Conservation (phyloP, 2,113 vertebrate genomes). For the Leptocoma aspasia region DNA sequence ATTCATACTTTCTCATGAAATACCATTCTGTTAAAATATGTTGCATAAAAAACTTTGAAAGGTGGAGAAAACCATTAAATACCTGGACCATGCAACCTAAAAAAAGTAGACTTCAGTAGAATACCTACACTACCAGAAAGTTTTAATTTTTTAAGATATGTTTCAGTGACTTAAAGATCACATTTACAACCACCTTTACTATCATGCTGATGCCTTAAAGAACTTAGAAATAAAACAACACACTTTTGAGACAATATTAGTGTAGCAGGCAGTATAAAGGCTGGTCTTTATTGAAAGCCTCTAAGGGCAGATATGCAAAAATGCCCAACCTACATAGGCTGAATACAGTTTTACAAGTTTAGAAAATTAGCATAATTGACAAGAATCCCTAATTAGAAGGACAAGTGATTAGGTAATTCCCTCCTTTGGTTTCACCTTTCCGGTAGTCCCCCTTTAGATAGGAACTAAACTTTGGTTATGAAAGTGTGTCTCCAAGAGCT, state of each 20-base stretch:
- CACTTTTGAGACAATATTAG: background rate
- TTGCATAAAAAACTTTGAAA: background rate
- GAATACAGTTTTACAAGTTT: background rate
- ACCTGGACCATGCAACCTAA: background rate
- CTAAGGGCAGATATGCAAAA: background rate
- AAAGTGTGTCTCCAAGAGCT: background rate
- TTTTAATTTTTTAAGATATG: background rate
- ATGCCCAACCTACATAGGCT: background rate
- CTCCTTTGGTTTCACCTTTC: background rate
- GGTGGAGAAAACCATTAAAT: background rate
- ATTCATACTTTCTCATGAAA: background rate
- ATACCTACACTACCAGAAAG: background rate
- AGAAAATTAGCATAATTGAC: background rate
- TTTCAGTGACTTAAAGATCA: background rate
- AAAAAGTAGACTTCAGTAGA: background rate
- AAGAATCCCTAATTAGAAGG: background rate
- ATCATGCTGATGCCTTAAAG: background rate
- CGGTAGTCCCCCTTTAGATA: background rate
- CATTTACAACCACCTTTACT: background rate
- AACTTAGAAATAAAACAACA: background rate
- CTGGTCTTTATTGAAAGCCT: background rate
- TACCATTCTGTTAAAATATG: background rate
- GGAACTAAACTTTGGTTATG: background rate
- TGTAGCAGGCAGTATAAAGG: background rate
- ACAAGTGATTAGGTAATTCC: background rate